These are phyloP conservation scores for Ceyx cyanopectus DNA, from an alignment of 2,113 vertebrate genomes.

Conservation along the genomic window DNA sequence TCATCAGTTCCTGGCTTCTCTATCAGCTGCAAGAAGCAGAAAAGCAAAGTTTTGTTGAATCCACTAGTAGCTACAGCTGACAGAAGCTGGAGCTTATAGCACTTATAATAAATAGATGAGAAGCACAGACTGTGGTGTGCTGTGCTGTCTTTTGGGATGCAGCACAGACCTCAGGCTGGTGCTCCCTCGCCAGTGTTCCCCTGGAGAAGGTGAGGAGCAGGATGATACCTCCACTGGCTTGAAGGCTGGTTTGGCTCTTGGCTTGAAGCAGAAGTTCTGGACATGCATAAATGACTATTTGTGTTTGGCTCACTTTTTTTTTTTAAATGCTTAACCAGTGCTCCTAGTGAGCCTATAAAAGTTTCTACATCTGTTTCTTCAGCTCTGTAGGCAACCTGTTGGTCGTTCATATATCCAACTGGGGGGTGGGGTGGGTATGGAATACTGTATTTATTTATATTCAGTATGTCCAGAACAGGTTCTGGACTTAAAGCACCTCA, in stretches of 20 bases:
- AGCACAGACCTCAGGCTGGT: slow-evolving; percentile 41
- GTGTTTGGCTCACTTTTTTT: neutral
- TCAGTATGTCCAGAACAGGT: neutral
- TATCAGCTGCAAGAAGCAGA: neutral
- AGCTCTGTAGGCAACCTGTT: neutral
- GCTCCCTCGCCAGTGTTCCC: neutral
- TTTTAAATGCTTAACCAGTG: neutral
- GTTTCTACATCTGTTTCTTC: slow-evolving; percentile 71
- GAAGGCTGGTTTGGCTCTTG: neutral
- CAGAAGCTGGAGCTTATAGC: slow-evolving; percentile 2
- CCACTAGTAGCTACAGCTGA: neutral
- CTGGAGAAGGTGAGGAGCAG: neutral
- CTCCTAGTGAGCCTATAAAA: slow-evolving; percentile 29
- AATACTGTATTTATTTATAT: neutral
- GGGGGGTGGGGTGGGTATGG: neutral
- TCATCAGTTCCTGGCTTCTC: neutral
- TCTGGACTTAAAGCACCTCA: neutral
- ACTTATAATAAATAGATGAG: slow-evolving; percentile 39
- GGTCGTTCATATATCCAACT: slow-evolving; percentile 31
- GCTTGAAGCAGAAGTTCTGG: neutral
- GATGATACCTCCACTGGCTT: neutral
- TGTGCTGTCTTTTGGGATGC: slow-evolving; percentile 27
- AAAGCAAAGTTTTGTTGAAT: neutral
- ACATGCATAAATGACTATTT: neutral
- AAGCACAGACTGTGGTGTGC: neutral